phyloP scores from a whole-genome alignment of 1,140 invertebrate species.

The Drosophila sp. region DNA sequence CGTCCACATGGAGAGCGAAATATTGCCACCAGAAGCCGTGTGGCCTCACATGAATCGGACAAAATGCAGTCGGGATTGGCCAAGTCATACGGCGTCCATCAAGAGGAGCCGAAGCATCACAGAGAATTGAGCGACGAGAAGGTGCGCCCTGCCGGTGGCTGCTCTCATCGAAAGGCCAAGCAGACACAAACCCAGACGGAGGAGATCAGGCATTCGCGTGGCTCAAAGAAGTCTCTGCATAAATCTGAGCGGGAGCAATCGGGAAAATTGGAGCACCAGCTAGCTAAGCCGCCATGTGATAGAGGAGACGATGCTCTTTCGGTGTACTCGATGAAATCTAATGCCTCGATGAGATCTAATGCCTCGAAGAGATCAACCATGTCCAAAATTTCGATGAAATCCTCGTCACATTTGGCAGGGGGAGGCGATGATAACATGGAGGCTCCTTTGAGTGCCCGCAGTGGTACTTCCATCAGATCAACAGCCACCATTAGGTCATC shows the following conservation, averaged over 20 bases:
- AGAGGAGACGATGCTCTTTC: background rate
- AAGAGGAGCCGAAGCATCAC: background rate
- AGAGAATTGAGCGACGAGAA: background rate
- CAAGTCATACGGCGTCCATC: slow-evolving; percentile 5
- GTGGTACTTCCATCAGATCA: slow-evolving; percentile 14
- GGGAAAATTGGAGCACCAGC: background rate
- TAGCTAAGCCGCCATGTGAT: background rate
- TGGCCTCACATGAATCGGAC: background rate
- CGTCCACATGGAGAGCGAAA: slow-evolving; percentile 12
- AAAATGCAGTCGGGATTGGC: slow-evolving; percentile 30
- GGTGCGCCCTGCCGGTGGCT: slow-evolving; percentile 29
- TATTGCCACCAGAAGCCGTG: background rate
- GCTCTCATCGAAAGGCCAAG: background rate
- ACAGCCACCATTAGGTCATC: background rate
- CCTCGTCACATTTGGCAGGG: no score
- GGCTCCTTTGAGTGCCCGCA: slow-evolving; percentile 29
- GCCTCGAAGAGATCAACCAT: slow-evolving; percentile 11
- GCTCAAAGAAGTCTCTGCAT: background rate
- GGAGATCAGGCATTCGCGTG: background rate
- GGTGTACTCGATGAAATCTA: background rate
- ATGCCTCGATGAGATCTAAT: background rate
- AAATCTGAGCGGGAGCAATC: background rate
- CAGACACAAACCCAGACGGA: background rate
- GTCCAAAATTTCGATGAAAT: background rate
- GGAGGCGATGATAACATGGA: background rate